A percentile compares a stretch with the other conserved stretches of the same genome.
Evolutionary conservation across 2,888 invertebrate species (phyloP).

Genomic region (Branchipolynoe longqiensis): DNA sequence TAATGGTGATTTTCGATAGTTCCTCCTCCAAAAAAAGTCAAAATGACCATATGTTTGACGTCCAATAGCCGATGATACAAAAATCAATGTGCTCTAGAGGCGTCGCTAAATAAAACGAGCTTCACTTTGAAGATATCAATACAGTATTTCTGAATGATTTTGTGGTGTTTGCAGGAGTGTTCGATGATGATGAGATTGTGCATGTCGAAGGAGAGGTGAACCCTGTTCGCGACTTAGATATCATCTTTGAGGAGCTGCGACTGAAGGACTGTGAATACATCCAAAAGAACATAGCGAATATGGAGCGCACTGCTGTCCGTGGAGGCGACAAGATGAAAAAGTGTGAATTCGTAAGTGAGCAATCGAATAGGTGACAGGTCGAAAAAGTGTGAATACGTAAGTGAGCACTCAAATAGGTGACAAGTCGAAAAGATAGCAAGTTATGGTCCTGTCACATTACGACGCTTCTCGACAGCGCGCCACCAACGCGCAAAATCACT

Average conservation of each 20-base stretch:
- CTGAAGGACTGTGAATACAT: slow-evolving; percentile 96
- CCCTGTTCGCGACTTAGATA: slow-evolving; percentile 97
- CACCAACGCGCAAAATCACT: no score
- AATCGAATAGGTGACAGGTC: slow-evolving; percentile 97
- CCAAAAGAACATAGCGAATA: slow-evolving; percentile 90
- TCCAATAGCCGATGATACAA: no score
- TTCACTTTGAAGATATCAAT: no score
- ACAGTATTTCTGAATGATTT: no score
- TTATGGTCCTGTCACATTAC: neutral
- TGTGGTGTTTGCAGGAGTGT: no score
- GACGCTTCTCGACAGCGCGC: neutral
- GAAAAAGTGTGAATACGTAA: slow-evolving; percentile 95
- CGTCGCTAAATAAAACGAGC: no score
- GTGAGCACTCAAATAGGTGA: no score
- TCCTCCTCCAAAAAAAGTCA: no score
- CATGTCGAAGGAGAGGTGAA: slow-evolving; percentile 99
- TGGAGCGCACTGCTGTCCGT: slow-evolving; percentile 88
- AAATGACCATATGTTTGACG: no score
- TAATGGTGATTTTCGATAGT: no score
- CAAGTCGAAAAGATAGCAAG: neutral
- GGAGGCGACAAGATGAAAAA: slow-evolving; percentile 97
- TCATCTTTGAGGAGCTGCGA: slow-evolving; percentile 96
- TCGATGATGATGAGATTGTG: slow-evolving; percentile 98
- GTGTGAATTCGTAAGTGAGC: slow-evolving; percentile 95
- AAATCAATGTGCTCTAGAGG: no score